Evolutionary conservation across 2,888 invertebrate species (phyloP).

Genomic region (Lepetodrilus schrolli): DNA sequence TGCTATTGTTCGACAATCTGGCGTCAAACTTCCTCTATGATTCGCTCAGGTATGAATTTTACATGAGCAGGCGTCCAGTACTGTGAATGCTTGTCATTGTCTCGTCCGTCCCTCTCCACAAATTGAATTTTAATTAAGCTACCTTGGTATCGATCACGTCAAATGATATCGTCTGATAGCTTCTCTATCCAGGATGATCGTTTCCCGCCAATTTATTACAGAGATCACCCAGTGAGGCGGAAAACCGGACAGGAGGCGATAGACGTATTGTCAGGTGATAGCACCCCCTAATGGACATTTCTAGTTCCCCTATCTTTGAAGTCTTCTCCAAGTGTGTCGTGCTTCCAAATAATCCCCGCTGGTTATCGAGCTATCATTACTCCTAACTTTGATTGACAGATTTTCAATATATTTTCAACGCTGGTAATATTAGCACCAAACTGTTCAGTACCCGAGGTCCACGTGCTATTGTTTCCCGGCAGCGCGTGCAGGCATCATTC

Average conservation of each 20-base stretch:
- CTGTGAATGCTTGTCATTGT: constrained; percentile 11
- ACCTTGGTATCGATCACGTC: no score
- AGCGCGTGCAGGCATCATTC: neutral
- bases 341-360: constrained; percentile 1
- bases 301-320: constrained; percentile 29
- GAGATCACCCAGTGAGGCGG: constrained; percentile 2
- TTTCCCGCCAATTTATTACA: constrained; percentile 24
- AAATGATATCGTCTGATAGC: constrained; percentile 9
- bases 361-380: constrained; percentile 21
- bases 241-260: neutral
- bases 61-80: neutral
- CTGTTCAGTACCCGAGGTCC: neutral
- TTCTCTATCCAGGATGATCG: constrained; percentile 6
- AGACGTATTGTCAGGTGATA: constrained; percentile 12
- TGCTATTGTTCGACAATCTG: neutral
- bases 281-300: constrained; percentile 22
- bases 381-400: constrained; percentile 1
- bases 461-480: constrained; percentile 20
- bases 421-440: constrained; percentile 14
- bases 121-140: constrained; percentile 25
- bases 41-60: neutral
- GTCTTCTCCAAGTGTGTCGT: constrained; percentile 12
- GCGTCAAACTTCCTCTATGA: neutral
- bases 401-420: constrained; percentile 28
- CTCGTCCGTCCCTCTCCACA: neutral